Evolutionary conservation across 2,797 vertebrate genomes (phyloP), one percentile per base, ranked within the genome.

Genomic region (Tarsius wallacei): DNA sequence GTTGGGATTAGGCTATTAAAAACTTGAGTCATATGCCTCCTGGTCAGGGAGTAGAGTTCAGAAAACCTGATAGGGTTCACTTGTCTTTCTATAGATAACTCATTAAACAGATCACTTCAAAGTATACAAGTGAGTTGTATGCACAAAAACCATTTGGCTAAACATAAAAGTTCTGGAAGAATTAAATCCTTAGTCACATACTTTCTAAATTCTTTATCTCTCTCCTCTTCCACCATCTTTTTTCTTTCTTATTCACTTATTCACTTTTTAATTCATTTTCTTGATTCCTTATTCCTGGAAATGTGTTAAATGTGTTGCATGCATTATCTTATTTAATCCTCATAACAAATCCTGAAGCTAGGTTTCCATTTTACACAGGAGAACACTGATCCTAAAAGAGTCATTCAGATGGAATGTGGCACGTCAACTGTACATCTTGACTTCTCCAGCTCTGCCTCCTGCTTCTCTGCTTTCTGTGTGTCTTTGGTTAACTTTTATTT

Each of bases 361-460:
- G 28, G 24, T 55, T 57, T 74, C 28, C 24, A 8, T 31, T 64
- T 64, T 19, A 57, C 49, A 22, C n/a, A 7, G n/a, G 12, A 31
- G 55, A 64, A 22, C 49, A 28, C n/a, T 8, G 24, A 47, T 47
- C 24, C 47, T 57, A 16, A n/a, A 12, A 17, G 36, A 49, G 36
- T 19, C 15, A 11, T 7, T 11, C 15, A 12, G 8, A 9, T 16
- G 26, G 63, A 31, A 28, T 1, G 0, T 4, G 24, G 10, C 9
- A 17, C 12, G 3, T 83, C 55, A 15, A 9, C 55, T 24, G 10
- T 21, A 10, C 36, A 28, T 16, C 9, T 33, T 9, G 11, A 6
- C 0, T 2, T 53, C 28, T 57, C n/a, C 22, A 28, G 31, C 6
- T 21, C n/a, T n/a, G 53, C 28, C 53, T 19, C 47, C 42, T 12